Evolutionary conservation across 2,797 vertebrate species (phyloP).

Genomic region (Psittacula derbiana): DNA sequence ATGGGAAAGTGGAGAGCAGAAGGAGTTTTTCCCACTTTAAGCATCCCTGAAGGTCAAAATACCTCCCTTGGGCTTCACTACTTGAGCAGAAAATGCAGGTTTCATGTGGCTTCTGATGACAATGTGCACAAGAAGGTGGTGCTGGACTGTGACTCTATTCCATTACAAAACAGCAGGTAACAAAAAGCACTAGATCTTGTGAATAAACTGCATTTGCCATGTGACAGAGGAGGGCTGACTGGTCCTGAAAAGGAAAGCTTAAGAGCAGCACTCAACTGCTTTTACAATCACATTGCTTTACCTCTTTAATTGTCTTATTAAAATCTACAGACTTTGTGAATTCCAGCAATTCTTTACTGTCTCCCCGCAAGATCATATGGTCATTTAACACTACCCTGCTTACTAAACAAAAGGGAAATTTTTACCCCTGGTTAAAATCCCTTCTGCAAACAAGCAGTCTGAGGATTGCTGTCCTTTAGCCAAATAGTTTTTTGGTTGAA

Average conservation of each 20-base stretch:
- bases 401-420: slow-evolving; percentile 48
- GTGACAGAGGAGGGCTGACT: not conserved
- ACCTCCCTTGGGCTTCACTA: not conserved
- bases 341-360: slow-evolving; percentile 50
- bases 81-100: not conserved
- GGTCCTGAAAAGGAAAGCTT: not conserved
- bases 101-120: not conserved
- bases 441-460: slow-evolving; percentile 44
- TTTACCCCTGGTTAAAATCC: slow-evolving; percentile 1
- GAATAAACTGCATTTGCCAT: not conserved
- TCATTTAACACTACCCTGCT: not conserved
- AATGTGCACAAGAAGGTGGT: not conserved
- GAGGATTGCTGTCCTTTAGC: slow-evolving; percentile 37
- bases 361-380: slow-evolving; percentile 20
- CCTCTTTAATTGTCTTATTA: slow-evolving; percentile 25
- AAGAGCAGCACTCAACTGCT: not conserved
- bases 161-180: not conserved
- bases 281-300: not conserved
- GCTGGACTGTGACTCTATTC: not conserved
- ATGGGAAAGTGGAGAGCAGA: slow-evolving; percentile 36
- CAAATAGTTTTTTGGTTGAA: slow-evolving; percentile 54
- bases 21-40: slow-evolving; percentile 11
- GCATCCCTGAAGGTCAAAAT: slow-evolving; percentile 21
- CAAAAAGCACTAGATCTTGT: not conserved
- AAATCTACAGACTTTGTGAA: slow-evolving; percentile 25